These are phyloP conservation scores for Crossocerus cetratus DNA, from an alignment of 2,888 invertebrate genomes.

Conservation along the genomic window DNA sequence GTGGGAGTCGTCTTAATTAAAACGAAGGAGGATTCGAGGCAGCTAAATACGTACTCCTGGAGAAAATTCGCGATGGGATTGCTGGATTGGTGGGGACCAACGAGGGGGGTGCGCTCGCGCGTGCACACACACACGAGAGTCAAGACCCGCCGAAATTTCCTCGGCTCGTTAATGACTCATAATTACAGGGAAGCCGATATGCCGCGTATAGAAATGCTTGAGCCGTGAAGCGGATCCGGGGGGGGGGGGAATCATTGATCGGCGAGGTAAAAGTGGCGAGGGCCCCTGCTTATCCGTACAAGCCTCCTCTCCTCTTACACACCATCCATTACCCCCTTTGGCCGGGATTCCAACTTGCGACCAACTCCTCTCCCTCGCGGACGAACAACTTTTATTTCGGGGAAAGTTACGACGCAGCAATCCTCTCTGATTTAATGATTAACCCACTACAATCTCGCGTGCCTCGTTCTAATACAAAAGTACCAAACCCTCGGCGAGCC, in stretches of 20 bases:
- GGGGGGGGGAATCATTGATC: constrained; percentile 47
- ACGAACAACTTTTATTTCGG: constrained; percentile 38
- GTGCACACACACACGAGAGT: constrained; percentile 15
- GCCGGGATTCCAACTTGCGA: constrained; percentile 14
- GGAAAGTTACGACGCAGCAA: constrained; percentile 36
- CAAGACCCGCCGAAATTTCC: constrained; percentile 41
- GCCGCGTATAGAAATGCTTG: constrained; percentile 45
- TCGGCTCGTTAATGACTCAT: constrained; percentile 47
- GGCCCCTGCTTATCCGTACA: background rate
- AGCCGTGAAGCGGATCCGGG: constrained; percentile 16
- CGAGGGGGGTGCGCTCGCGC: background rate
- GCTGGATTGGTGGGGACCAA: background rate
- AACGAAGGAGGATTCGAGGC: constrained; percentile 41
- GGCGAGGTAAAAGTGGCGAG: constrained; percentile 5
- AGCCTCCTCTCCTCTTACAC: constrained; percentile 1
- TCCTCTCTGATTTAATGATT: constrained; percentile 46
- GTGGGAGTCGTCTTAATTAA: constrained; percentile 49
- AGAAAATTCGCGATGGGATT: background rate
- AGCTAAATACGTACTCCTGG: background rate
- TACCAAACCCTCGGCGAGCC: constrained; percentile 2
- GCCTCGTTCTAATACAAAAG: constrained; percentile 16
- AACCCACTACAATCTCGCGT: constrained; percentile 32
- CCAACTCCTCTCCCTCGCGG: constrained; percentile 27
- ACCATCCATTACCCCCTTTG: constrained; percentile 24
- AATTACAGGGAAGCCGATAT: constrained; percentile 35